These are phyloP conservation scores for Xiphorhynchus erythropygius DNA, from an alignment of 2,797 vertebrate species.

Conservation along the genomic window DNA sequence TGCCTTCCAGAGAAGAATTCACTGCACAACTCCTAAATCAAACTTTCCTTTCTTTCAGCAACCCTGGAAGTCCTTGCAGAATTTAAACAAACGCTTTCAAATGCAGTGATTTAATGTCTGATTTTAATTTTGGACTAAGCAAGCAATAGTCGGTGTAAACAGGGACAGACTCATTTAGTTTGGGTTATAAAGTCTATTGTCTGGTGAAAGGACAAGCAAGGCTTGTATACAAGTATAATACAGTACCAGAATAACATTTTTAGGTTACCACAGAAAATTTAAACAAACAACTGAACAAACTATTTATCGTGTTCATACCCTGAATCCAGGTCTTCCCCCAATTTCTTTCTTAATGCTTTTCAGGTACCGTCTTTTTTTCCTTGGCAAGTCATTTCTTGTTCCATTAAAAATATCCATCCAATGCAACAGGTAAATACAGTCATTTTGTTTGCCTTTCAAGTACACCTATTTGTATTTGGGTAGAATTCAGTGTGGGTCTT, in stretches of 20 bases:
- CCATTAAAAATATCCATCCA: background rate
- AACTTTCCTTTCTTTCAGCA: background rate
- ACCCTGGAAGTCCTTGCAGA: background rate
- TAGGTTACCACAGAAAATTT: background rate
- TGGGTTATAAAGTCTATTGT: background rate
- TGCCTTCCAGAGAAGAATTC: background rate
- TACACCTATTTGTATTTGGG: background rate
- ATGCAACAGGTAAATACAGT: background rate
- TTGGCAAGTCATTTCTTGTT: background rate
- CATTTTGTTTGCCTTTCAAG: background rate
- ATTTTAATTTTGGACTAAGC: background rate
- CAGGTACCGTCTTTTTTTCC: background rate
- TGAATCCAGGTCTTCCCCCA: background rate
- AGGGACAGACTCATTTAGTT: background rate
- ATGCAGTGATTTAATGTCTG: background rate
- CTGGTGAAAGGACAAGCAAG: background rate
- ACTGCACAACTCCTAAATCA: background rate
- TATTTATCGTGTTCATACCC: background rate
- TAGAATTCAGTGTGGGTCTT: no score
- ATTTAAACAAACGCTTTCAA: background rate
- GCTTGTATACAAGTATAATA: background rate
- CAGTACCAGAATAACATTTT: background rate
- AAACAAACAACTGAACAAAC: background rate
- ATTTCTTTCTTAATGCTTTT: background rate
- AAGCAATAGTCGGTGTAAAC: background rate